Base-by-base conservation (phyloP, 1,140 invertebrate genomes). In the Sesamia nonagrioides region DNA sequence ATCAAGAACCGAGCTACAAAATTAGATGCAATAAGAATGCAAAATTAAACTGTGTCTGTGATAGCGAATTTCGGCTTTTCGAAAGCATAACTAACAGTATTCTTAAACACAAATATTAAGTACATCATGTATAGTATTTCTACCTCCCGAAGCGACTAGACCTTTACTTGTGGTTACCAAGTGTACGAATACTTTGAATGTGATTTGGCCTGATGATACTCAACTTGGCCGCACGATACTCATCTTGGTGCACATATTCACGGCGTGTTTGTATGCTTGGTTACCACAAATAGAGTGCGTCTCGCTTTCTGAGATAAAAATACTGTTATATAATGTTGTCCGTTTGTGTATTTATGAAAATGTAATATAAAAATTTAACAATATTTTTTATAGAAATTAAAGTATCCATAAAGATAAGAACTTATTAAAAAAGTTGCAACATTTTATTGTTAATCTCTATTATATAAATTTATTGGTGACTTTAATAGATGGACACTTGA, bases 51-150 rank as follows among this genome's bases (percentile, higher is more conserved):
- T 45, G 58, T 84, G 88, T 90, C 91, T 92, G 91, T 92, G 91
- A 93, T 92, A 93, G 89, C 84, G 88, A 88, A 88, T 88, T 87
- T 84, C 89, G 77, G 89, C 89, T 91, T 76, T 77, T 71, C 76
- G 77, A 90, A 90, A 88, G 88, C 86, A 85, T 86, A 82, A 69
- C 78, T 75, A 80, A 87, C 88, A 90, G 89, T 92, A 91, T 92
- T 91, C 83, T 87, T 86, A 83, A 88, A 88, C 56, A 74, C 60
- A 50, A 63, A 56, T 74, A 72, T 21, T 75, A 45, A 75, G 50
- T 27, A 56, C 56, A 75, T 79, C 33, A 79, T 56, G 40, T 73
- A 48, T n/a, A n/a, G n/a, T n/a, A n/a, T n/a, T n/a, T n/a, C n/a
- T n/a, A n/a, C n/a, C n/a, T n/a, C n/a, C n/a, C n/a, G n/a, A n/a